These are phyloP conservation scores for Neocrepidodera transversa DNA, from an alignment of 2,888 invertebrate species.

Conservation along the genomic window DNA sequence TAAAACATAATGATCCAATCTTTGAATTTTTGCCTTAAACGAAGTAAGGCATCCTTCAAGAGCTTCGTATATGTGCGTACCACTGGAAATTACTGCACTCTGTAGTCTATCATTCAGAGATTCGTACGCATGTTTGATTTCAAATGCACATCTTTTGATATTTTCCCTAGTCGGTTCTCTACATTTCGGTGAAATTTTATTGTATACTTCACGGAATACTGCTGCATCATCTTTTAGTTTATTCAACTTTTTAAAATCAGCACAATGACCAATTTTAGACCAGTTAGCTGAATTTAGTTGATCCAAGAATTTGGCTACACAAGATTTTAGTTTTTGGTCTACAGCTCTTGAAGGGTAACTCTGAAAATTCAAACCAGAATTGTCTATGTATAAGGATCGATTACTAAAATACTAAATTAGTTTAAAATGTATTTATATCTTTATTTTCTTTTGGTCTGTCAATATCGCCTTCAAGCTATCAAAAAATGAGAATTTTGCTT, in stretches of 20 bases:
- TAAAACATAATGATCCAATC: conserved; percentile 33
- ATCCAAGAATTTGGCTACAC: conserved; percentile 28
- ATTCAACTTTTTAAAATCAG: conserved; percentile 15
- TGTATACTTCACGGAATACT: conserved; percentile 3
- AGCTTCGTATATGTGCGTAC: neutral
- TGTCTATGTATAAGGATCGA: no score
- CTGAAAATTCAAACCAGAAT: no score
- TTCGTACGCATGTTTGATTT: neutral
- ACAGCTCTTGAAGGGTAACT: neutral
- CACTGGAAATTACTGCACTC: neutral
- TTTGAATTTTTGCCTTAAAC: neutral
- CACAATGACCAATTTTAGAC: conserved; percentile 16
- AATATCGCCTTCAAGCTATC: no score
- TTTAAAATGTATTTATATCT: no score
- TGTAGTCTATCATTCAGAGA: neutral
- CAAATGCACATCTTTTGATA: conserved; percentile 22
- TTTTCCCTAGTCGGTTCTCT: conserved; percentile 17
- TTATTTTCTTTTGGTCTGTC: no score
- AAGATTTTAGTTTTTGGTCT: conserved; percentile 22
- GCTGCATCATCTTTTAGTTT: conserved; percentile 3
- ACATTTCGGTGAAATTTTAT: conserved; percentile 26
- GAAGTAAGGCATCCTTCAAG: conserved; percentile 13
- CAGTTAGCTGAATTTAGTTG: conserved; percentile 16
- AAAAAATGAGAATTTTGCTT: no score
- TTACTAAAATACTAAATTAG: no score